Conservation (phyloP, 2,888 invertebrate species). For the Troilus luridus region DNA sequence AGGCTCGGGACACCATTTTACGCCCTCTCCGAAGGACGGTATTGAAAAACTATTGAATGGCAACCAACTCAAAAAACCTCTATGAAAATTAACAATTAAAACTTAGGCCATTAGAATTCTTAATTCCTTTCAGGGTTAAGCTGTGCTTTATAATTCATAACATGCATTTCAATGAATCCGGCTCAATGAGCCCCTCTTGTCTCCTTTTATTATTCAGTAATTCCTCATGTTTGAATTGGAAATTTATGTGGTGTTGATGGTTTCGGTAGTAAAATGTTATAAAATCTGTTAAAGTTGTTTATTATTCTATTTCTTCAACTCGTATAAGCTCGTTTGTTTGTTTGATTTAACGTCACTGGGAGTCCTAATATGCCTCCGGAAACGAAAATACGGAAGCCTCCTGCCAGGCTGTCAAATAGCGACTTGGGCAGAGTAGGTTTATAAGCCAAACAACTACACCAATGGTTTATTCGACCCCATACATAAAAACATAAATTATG, state of each 20-base stretch:
- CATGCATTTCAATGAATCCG: neutral
- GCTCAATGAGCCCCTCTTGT: neutral
- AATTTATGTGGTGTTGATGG: neutral
- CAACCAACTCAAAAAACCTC: neutral
- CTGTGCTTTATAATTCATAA: conserved; percentile 3
- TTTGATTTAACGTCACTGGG: too few species aligned
- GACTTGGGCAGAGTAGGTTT: too few species aligned
- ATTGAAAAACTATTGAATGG: too few species aligned
- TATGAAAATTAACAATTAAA: conserved; percentile 18
- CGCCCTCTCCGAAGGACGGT: too few species aligned
- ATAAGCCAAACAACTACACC: too few species aligned
- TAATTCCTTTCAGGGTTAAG: neutral
- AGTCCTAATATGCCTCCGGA: too few species aligned
- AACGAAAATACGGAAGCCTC: too few species aligned
- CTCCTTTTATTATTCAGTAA: neutral
- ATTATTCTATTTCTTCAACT: neutral
- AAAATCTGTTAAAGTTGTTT: neutral
- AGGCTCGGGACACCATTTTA: too few species aligned
- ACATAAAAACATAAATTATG: too few species aligned
- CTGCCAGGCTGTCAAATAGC: too few species aligned
- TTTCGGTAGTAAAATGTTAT: neutral
- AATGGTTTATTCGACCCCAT: too few species aligned
- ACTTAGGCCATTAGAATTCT: conserved; percentile 4
- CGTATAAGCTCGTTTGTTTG: neutral
- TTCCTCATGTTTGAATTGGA: neutral